These are phyloP conservation scores for Cynocephalus volans DNA, from an alignment of 2,113 vertebrate genomes.

Conservation along the genomic window DNA sequence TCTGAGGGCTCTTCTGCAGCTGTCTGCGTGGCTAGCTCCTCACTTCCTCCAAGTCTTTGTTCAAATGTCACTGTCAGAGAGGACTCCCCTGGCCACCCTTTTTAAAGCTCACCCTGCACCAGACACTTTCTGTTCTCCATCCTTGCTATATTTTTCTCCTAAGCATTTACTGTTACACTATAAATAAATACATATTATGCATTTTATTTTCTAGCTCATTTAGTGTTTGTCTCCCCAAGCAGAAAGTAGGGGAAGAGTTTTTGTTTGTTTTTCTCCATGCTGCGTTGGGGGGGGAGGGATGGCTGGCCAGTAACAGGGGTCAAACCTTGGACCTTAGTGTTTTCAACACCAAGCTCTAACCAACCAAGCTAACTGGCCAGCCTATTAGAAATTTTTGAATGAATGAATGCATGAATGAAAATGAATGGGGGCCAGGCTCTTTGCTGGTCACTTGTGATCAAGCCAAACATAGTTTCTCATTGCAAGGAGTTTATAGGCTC, in stretches of 20 bases:
- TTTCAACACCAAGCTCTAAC: too few relatives aligned
- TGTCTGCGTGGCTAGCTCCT: not conserved
- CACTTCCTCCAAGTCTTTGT: not conserved
- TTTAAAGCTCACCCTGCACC: not conserved
- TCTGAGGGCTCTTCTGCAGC: not conserved
- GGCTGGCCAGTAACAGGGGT: too few relatives aligned
- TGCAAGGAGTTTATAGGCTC: not conserved
- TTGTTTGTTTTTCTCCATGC: not conserved
- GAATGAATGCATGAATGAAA: not conserved
- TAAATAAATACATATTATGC: not conserved
- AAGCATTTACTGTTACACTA: not conserved
- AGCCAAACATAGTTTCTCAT: not conserved
- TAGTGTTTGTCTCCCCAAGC: not conserved
- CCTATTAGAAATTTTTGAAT: not conserved
- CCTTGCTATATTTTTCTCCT: not conserved
- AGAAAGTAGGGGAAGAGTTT: not conserved
- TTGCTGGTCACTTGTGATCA: not conserved
- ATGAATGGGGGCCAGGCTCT: not conserved
- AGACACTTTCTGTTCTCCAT: not conserved
- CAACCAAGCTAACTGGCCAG: too few relatives aligned
- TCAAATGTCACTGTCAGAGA: not conserved
- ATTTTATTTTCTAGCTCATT: conserved; percentile 9
- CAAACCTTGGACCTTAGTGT: too few relatives aligned
- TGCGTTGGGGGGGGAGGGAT: not conserved
- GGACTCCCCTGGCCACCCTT: not conserved